A percentile compares a stretch with the other conserved stretches of the same genome.
Conservation (phyloP, 2,888 invertebrate species). For the Spisula solida region DNA sequence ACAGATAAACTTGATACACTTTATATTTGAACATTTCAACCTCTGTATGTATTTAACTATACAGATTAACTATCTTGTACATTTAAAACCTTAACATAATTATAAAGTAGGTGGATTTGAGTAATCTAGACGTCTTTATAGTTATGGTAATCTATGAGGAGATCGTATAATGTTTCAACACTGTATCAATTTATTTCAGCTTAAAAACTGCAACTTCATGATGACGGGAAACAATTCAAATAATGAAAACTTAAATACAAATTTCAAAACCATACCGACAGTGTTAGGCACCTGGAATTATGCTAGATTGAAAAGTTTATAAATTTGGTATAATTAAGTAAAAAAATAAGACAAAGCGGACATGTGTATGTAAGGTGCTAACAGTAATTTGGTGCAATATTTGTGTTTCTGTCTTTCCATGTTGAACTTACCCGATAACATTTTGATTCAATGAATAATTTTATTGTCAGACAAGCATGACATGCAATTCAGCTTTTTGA, state of each 20-base stretch:
- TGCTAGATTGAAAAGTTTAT: not conserved
- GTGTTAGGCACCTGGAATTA: not conserved
- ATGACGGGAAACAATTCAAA: not conserved
- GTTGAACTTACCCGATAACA: not conserved
- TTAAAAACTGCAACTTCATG: constrained; percentile 3
- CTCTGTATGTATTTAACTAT: not conserved
- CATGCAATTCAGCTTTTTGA: not conserved
- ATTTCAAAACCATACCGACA: not conserved
- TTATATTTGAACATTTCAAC: not conserved
- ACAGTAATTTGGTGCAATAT: constrained; percentile 3
- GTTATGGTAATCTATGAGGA: not conserved
- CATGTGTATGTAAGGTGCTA: not conserved
- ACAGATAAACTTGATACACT: not conserved
- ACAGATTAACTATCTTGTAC: not conserved
- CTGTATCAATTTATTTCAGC: not conserved
- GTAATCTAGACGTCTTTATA: not conserved
- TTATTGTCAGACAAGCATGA: not conserved
- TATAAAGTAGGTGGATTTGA: not conserved
- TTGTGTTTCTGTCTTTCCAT: not conserved
- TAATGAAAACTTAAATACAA: not conserved
- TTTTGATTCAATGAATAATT: constrained; percentile 12
- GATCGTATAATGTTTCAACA: constrained; percentile 10
- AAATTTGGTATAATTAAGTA: not conserved
- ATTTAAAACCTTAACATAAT: not conserved
- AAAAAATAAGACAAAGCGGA: constrained; percentile 7